Percentiles rank a stretch among this genome's conserved stretches.
phyloP scores from a whole-genome alignment of 1,140 invertebrate genomes.

The Pentalonia nigronervosa region DNA sequence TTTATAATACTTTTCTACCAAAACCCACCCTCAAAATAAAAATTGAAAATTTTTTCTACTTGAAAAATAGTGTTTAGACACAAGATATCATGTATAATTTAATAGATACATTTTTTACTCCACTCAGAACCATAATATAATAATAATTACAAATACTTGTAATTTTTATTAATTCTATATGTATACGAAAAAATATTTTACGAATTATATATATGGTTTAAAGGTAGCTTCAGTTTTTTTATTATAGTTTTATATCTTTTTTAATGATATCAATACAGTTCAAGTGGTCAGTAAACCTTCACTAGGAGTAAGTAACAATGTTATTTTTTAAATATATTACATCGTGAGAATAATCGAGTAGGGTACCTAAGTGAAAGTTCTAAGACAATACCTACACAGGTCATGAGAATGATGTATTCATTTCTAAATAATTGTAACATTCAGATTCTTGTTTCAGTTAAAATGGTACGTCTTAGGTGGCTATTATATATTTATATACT shows the following conservation, averaged over 20 bases:
- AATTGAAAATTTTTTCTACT: neutral
- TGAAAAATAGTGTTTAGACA: neutral
- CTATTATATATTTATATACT: neutral
- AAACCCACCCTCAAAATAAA: neutral
- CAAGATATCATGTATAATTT: neutral
- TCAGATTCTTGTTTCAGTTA: neutral
- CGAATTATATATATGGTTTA: neutral
- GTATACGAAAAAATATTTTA: neutral
- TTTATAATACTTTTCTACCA: neutral
- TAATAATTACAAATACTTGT: neutral
- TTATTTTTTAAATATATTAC: constrained; percentile 22
- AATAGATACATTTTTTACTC: neutral
- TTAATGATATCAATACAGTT: neutral
- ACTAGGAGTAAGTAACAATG: neutral
- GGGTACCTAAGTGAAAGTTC: constrained; percentile 31
- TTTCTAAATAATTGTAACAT: constrained; percentile 42
- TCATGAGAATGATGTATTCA: constrained; percentile 38
- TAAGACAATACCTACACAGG: constrained; percentile 43
- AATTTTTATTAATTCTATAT: neutral
- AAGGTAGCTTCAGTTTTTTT: neutral
- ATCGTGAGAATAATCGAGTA: neutral
- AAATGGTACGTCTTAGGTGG: neutral
- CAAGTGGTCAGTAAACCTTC: neutral
- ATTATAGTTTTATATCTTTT: neutral
- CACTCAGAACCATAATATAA: neutral